phyloP scores from a whole-genome alignment of 2,888 invertebrate species.

The Tetrapedia diversipes region DNA sequence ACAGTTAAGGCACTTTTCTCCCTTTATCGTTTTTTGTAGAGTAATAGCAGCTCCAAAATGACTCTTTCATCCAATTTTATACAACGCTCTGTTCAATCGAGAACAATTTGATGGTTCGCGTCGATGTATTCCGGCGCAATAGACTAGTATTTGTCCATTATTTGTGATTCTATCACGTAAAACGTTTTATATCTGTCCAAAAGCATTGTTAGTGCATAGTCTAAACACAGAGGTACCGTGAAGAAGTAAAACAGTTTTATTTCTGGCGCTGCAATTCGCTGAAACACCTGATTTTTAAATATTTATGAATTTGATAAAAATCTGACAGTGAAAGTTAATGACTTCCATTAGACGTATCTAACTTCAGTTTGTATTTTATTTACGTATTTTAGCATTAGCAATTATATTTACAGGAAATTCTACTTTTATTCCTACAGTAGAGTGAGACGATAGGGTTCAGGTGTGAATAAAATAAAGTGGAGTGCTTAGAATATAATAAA shows the following conservation, averaged over 20 bases:
- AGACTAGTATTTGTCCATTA: not conserved
- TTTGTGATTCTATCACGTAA: not conserved
- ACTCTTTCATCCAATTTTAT: not conserved
- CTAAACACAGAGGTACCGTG: not conserved
- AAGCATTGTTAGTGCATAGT: not conserved
- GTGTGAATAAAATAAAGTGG: no score
- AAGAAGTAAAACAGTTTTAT: not conserved
- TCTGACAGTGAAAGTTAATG: not conserved
- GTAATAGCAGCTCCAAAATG: not conserved
- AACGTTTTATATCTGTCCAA: not conserved
- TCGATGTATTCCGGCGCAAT: not conserved
- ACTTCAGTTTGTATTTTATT: not conserved
- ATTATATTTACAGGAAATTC: no score
- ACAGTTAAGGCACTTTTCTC: not conserved
- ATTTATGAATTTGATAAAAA: conserved; percentile 11
- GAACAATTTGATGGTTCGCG: not conserved
- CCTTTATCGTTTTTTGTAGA: not conserved
- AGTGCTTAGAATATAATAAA: no score
- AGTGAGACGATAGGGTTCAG: no score
- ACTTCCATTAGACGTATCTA: not conserved
- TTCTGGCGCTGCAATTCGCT: not conserved
- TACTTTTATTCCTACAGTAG: no score
- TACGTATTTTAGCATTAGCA: no score
- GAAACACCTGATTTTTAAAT: not conserved
- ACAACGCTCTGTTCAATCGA: not conserved